phyloP scores from a whole-genome alignment of 2,888 invertebrate species.

The Carterocephalus palaemon region DNA sequence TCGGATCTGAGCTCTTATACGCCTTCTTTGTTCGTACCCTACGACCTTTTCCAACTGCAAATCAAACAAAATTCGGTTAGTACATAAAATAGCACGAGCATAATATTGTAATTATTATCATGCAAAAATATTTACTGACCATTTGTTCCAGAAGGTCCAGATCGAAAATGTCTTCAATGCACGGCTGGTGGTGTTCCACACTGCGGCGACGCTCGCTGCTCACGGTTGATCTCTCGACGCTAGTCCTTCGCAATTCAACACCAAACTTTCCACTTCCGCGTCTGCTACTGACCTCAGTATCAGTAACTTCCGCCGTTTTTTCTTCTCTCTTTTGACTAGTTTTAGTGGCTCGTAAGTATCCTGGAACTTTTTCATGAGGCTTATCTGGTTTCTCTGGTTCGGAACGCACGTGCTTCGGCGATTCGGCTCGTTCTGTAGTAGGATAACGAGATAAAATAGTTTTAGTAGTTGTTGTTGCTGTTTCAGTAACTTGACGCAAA shows the following conservation, averaged over 20 bases:
- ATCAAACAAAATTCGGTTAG: constrained; percentile 40
- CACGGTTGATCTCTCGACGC: constrained; percentile 70
- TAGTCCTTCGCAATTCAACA: constrained; percentile 80
- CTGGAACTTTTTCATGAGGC: constrained; percentile 51
- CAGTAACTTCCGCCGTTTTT: constrained; percentile 52
- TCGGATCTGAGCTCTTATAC: constrained; percentile 87
- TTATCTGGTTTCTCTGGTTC: constrained; percentile 44
- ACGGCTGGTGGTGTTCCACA: constrained; percentile 70
- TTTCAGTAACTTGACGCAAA: constrained; percentile 43
- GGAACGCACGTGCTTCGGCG: constrained; percentile 41
- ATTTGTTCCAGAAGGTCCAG: constrained; percentile 82
- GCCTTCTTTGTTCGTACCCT: constrained; percentile 86
- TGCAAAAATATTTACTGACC: constrained; percentile 16
- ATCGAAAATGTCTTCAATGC: constrained; percentile 86
- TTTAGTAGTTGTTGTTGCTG: constrained; percentile 41
- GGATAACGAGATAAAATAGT: constrained; percentile 44
- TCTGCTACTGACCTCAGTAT: constrained; percentile 68
- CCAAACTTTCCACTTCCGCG: constrained; percentile 82
- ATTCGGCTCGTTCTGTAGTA: constrained; percentile 44
- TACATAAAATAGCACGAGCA: constrained; percentile 35
- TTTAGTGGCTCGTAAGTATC: constrained; percentile 60
- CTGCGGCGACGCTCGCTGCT: constrained; percentile 68
- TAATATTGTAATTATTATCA: constrained; percentile 27
- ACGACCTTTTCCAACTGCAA: constrained; percentile 86
- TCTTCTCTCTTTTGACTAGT: constrained; percentile 65